Evolutionary conservation across 1,140 invertebrate species (phyloP), one percentile per base, ranked within the genome.

Genomic region (Temnothorax longispinosus): DNA sequence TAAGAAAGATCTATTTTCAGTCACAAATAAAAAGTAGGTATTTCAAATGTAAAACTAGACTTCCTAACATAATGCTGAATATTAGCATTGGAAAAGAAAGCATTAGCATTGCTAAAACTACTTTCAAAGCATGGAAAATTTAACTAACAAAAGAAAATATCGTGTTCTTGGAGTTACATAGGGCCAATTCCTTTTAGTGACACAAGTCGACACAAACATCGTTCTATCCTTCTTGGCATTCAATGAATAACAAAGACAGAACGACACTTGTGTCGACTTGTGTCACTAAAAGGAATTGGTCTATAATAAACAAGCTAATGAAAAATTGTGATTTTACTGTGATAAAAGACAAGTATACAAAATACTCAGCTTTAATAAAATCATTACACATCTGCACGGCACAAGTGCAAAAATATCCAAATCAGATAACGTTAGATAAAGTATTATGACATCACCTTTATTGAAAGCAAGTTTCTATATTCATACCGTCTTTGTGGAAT

Each of bases 391-490:
- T 7, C 13, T 67, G 32, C 4, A 69, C 0, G 35, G 2, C 41
- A 10, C 3, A 65, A 78, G 32, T 47, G 6, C 3, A 44, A 60
- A 44, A 60, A 41, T 15, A 8, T 50, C n/a, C 5, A 21, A 67
- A 27, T 35, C 2, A 56, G 21, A 69, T 69, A 71, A 54, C 35
- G 15, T 64, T 2, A 27, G 13, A 67, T 69, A 81, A 56, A 71
- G 38, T 69, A 69, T 54, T 3, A 41, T 15, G 47, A 76, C 2
- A 58, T n/a, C 21, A 69, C 21, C 54, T 58, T 86, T 21, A 71
- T 47, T 56, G 52, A 71, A 60, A 50, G 4, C 5, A 71, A 69
- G 4, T 58, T 44, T 32, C 1, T 15, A 47, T 67, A 18, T 82
- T 82, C 11, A 60, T 75, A 74, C 27, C 2, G 44, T 60, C 54